Percentiles rank a stretch among this genome's conserved stretches.
Conservation (phyloP, 2,888 invertebrate species). For the Holacanthella duospinosa region DNA sequence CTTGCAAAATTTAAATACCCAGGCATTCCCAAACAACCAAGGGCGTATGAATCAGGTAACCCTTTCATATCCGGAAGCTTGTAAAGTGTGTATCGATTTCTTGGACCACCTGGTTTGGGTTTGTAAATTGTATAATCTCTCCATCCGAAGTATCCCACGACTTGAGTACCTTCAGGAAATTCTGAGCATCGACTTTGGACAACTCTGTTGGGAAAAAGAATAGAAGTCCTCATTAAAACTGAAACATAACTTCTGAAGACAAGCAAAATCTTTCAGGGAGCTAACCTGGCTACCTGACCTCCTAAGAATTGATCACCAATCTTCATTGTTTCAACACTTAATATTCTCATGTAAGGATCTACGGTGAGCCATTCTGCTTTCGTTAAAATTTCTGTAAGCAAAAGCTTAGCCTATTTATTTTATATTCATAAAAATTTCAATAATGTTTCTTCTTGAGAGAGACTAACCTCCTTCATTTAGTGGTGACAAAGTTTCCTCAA, state of each 20-base stretch:
- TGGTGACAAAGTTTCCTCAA: slow-evolving; percentile 6
- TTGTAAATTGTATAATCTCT: slow-evolving; percentile 50
- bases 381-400: slow-evolving; percentile 45
- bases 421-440: background rate
- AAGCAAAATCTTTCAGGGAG: slow-evolving; percentile 8
- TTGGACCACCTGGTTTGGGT: slow-evolving; percentile 31
- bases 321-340: slow-evolving; percentile 3
- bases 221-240: slow-evolving; percentile 38
- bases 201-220: too few species aligned
- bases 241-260: background rate
- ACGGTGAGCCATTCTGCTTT: slow-evolving; percentile 61
- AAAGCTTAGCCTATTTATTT: background rate
- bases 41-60: slow-evolving; percentile 51
- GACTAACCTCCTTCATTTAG: slow-evolving; percentile 5
- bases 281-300: slow-evolving; percentile 29
- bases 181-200: slow-evolving; percentile 55
- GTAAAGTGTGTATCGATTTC: slow-evolving; percentile 25
- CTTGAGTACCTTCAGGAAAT: slow-evolving; percentile 54
- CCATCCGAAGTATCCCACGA: slow-evolving; percentile 60
- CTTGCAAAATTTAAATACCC: slow-evolving; percentile 22
- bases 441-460: background rate
- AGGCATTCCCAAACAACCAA: slow-evolving; percentile 32
- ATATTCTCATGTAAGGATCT: slow-evolving; percentile 57
- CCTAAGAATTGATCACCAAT: slow-evolving; percentile 11
- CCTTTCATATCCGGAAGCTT: slow-evolving; percentile 50